These are phyloP conservation scores for Podotricha telesiphe DNA, from an alignment of 2,888 invertebrate species.

Conservation along the genomic window DNA sequence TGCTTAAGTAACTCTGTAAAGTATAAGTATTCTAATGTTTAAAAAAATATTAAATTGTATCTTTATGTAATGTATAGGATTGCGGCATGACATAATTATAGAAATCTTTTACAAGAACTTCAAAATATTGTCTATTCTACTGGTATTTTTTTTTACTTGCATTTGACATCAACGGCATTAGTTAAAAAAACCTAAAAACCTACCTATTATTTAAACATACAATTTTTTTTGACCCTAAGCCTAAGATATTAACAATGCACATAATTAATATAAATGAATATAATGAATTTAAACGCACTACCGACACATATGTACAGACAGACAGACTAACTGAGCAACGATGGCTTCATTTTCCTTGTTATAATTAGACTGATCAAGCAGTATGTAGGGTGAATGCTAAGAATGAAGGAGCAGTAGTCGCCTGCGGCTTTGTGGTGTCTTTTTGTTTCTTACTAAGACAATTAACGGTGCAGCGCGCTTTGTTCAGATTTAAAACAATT, in stretches of 20 bases:
- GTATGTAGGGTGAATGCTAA: constrained; percentile 18
- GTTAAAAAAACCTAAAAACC: too few species aligned
- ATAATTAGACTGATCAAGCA: constrained; percentile 25
- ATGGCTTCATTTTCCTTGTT: constrained; percentile 9
- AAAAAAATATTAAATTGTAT: too few species aligned
- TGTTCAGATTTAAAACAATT: constrained; percentile 43
- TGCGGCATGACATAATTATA: too few species aligned
- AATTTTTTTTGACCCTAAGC: too few species aligned
- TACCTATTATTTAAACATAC: too few species aligned
- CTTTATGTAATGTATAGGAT: too few species aligned
- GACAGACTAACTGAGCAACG: background rate
- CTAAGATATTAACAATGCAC: too few species aligned
- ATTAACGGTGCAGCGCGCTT: constrained; percentile 44
- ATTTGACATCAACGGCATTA: too few species aligned
- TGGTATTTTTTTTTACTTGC: too few species aligned
- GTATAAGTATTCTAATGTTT: background rate
- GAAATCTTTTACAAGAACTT: too few species aligned
- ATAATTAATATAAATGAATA: too few species aligned
- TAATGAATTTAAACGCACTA: background rate
- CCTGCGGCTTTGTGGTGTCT: constrained; percentile 32
- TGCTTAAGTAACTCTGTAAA: constrained; percentile 46
- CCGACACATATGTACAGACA: background rate
- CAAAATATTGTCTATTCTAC: too few species aligned
- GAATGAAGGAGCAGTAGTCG: constrained; percentile 22
- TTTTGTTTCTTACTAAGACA: constrained; percentile 37